Evolutionary conservation across 2,888 invertebrate genomes (phyloP), one percentile per base, ranked within the genome.

Genomic region (Rhyacophila evoluta): DNA sequence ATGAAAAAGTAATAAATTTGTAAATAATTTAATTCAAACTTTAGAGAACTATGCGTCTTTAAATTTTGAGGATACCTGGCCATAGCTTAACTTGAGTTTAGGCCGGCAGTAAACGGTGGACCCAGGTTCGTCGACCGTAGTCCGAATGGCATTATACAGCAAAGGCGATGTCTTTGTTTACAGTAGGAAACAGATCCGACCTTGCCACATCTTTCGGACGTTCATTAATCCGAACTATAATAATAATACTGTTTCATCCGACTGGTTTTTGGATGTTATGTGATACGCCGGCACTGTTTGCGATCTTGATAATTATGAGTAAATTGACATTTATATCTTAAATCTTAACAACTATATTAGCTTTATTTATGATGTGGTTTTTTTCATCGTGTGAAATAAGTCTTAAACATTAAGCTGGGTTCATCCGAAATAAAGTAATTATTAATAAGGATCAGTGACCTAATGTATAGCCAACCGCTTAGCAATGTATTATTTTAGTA

Each of bases 281-380:
- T 15, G 41, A 55, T 55, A 55, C 19, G 25, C 10, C 8, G 12
- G 10, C 55, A 10, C 25, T 2, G 29, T 33, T 33, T 33, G 55
- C 25, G 55, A 55, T 55, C 55, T 25, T 25, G 55, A 55, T 55
- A 55, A 55, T 55, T 55, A 25, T 25, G 55, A 55, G 1, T 25
- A 55, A 55, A 55, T 55, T 55, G 55, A 55, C 55, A 55, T 55
- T 25, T 25, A 25, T 55, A 55, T 55, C 55, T 55, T 19, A 19
- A 55, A 55, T 55, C 55, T 55, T 19, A 25, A 25, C 55, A 25
- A 25, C 55, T 55, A 55, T 10, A 55, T 55, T 55, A 55, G 19
- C 15, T 12, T 19, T 25, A 12, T 55, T 25, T 55, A 25, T 25
- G 55, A 5, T 2, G 15, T 19, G 55, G 55, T 25, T 55, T 55